These are phyloP conservation scores for Hepsetus odoe DNA, from an alignment of 2,113 vertebrate species.

Conservation along the genomic window DNA sequence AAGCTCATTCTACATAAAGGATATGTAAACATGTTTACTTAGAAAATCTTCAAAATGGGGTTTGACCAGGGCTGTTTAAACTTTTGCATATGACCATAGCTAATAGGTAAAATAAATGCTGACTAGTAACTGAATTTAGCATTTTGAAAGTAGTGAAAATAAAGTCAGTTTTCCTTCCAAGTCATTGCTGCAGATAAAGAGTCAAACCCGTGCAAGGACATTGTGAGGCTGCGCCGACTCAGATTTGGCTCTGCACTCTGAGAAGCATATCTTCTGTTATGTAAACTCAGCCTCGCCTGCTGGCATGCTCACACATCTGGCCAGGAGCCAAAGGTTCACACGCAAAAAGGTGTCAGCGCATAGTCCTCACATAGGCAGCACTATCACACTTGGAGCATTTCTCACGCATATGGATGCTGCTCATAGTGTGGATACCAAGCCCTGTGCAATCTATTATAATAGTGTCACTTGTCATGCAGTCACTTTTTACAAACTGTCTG, in stretches of 20 bases:
- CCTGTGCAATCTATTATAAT: constrained; percentile 53
- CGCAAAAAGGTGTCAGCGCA: constrained; percentile 67
- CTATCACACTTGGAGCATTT: constrained; percentile 56
- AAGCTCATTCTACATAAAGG: no score
- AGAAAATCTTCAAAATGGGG: no score
- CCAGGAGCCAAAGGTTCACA: constrained; percentile 71
- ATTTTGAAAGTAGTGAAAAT: not conserved
- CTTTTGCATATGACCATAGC: no score
- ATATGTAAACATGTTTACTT: no score
- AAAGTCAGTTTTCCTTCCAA: not conserved
- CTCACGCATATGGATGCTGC: constrained; percentile 60
- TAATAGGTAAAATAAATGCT: no score
- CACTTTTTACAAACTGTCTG: constrained; percentile 13
- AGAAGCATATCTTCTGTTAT: constrained; percentile 56
- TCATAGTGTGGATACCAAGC: constrained; percentile 55
- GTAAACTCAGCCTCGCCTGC: constrained; percentile 59
- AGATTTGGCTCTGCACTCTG: not conserved
- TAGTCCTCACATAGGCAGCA: constrained; percentile 41
- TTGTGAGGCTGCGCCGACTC: constrained; percentile 6
- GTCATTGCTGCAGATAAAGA: not conserved
- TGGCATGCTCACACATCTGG: constrained; percentile 62
- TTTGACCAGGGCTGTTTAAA: no score
- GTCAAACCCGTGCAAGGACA: not conserved
- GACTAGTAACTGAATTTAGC: not conserved
- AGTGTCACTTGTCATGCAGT: constrained; percentile 42